A percentile compares a stretch with the other conserved stretches of the same genome.
Conservation (phyloP, 2,888 invertebrate species). For the Sinohyriopsis cumingii region DNA sequence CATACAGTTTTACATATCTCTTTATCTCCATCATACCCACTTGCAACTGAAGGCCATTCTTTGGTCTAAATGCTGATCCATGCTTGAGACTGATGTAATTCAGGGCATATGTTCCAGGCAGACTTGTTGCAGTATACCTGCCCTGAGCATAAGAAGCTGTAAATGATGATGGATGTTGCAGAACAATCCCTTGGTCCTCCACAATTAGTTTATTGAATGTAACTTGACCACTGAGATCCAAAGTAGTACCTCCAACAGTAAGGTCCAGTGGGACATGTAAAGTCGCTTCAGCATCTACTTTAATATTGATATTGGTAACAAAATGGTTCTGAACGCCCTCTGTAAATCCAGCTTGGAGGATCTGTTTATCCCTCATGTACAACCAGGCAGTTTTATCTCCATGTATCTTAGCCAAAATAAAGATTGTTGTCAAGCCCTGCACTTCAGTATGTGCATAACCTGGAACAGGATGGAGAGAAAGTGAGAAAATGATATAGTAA, state of each 20-base stretch:
- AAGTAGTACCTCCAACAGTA: conserved; percentile 44
- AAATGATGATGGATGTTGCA: conserved; percentile 41
- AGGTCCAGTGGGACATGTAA: conserved; percentile 52
- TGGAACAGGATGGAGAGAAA: conserved; percentile 21
- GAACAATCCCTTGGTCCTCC: conserved; percentile 43
- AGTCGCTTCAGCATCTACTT: conserved; percentile 38
- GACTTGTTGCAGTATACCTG: conserved; percentile 34
- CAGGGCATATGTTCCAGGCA: conserved; percentile 41
- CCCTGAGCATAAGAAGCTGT: conserved; percentile 46
- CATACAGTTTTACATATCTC: conserved; percentile 44
- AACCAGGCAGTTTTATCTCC: conserved; percentile 57
- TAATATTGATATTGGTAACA: conserved; percentile 45
- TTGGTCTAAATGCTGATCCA: conserved; percentile 42
- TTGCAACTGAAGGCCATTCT: conserved; percentile 35
- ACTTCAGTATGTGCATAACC: conserved; percentile 47
- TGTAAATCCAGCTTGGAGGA: conserved; percentile 45
- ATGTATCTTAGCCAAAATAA: conserved; percentile 34
- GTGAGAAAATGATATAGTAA: too few species aligned
- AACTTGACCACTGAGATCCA: conserved; percentile 46
- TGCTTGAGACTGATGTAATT: conserved; percentile 42
- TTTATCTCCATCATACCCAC: conserved; percentile 51
- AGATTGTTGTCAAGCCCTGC: conserved; percentile 22
- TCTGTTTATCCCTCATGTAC: conserved; percentile 41
- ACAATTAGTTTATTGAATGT: conserved; percentile 54
- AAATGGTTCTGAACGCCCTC: conserved; percentile 42